Base-by-base conservation (phyloP, 2,888 invertebrate genomes). In the Lydus trimaculatus region DNA sequence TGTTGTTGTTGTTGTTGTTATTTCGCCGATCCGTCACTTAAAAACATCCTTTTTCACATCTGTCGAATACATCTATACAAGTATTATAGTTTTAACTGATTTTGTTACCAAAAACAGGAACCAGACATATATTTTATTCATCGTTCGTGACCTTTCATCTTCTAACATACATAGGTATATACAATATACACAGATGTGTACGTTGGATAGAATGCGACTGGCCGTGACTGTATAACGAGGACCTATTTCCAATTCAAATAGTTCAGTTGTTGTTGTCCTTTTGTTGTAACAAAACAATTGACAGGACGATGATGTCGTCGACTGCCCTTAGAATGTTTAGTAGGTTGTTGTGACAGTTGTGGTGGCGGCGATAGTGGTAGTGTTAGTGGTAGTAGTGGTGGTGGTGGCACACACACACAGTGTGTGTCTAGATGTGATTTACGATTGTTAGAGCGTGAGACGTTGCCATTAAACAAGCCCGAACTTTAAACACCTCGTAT, bases 401-500 rank as follows among this genome's bases (percentile, higher is more conserved):
- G 61, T 61, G 63, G 61, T 59, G 69, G 52, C 52, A 60, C n/a
- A n/a, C n/a, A n/a, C n/a, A 56, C 58, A 56, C 63, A n/a, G 23
- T 59, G 28, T 33, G 61, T 31, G 60, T 36, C 65, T 65, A 64
- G 70, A 73, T 76, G 78, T 81, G 80, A 82, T 82, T 82, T 81
- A 82, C 77, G 80, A 75, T 72, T 71, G 63, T 60, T 69, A 61
- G 74, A 75, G 81, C 81, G 81, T 81, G 81, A 79, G 79, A 76
- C 74, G 76, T 67, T 65, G 73, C 80, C 79, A 81, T 82, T 80
- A 81, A 74, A 76, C 71, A 73, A 64, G 67, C 67, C 67, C 66
- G 68, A 73, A 74, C 77, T 78, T 76, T 81, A 81, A 82, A 81
- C 81, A 81, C 79, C 80, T 82, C 81, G 78, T 81, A 80, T 80